Evolutionary conservation across 1,140 invertebrate genomes (phyloP), one percentile per base, ranked within the genome.

Genomic region (Drosophila ohnishii): DNA sequence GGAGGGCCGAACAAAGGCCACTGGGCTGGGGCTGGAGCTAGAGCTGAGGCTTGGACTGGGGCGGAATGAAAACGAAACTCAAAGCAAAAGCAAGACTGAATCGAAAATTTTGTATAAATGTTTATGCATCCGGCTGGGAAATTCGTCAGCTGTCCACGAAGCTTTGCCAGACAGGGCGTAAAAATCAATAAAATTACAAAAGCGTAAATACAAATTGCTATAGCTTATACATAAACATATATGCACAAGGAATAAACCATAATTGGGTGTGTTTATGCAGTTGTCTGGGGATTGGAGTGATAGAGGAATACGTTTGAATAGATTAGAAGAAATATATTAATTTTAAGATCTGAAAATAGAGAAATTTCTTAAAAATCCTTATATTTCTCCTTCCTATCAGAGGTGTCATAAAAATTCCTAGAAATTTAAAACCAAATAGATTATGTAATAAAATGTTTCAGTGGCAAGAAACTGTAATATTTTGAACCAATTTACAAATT

Each of bases 161-260:
- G 59, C 74, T 80, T 74, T 66, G 76, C 71, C 72, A 67, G 81
- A 65, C 81, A 67, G 56, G 34, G 71, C 55, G 71, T 73, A 84
- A 88, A 87, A 88, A 88, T 88, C 84, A 80, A 88, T 88, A 88
- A 88, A 88, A 80, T 88, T 88, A 88, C 84, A 84, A 77, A 88
- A 82, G 85, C 84, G 74, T 78, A 75, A 84, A 88, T 67, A 75
- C 61, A 75, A 87, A 87, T 80, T 78, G 72, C 57, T 57, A 37
- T 25, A 55, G 72, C 75, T 70, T 42, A 56, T 55, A 47, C 47
- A 61, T 62, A 28, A 53, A 50, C 47, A 66, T 44, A 42, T 59
- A 66, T 69, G 62, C 62, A 42, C 14, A 28, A 6, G 32, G 11
- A 11, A 62, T 11, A 32, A 40, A 2, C 9, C 37, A 51, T 51